A percentile compares a stretch with the other conserved stretches of the same genome.
These are phyloP conservation scores for Gambusia affinis DNA, from an alignment of 2,113 vertebrate genomes.

Conservation along the genomic window DNA sequence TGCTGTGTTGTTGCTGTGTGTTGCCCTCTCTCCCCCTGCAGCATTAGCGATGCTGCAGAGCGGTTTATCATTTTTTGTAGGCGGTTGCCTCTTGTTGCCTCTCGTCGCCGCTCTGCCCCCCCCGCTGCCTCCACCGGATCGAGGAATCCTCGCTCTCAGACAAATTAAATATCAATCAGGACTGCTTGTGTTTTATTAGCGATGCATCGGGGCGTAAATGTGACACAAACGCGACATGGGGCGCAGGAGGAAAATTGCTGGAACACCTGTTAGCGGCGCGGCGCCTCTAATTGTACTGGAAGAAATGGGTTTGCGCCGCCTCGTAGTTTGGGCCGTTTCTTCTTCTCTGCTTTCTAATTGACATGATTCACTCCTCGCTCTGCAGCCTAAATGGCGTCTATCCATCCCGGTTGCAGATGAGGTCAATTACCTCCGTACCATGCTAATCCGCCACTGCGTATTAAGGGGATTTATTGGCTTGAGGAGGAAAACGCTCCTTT, in stretches of 20 bases:
- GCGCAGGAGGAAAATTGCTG: constrained; percentile 30
- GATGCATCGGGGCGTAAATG: constrained; percentile 49
- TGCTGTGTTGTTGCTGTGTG: constrained; percentile 52
- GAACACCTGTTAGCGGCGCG: constrained; percentile 65
- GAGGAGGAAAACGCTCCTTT: constrained; percentile 48
- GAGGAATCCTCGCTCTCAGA: constrained; percentile 57
- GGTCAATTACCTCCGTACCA: constrained; percentile 58
- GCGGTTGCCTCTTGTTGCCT: not conserved
- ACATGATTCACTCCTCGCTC: constrained; percentile 65
- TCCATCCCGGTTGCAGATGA: constrained; percentile 58
- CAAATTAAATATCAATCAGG: constrained; percentile 74
- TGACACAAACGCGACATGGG: constrained; percentile 44
- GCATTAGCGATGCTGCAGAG: constrained; percentile 59
- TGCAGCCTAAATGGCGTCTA: constrained; percentile 53
- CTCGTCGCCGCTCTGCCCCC: not conserved
- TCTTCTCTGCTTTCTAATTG: constrained; percentile 64
- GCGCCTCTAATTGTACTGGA: constrained; percentile 46
- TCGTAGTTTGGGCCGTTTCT: constrained; percentile 35
- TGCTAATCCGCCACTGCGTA: constrained; percentile 53
- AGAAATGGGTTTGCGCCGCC: constrained; percentile 1
- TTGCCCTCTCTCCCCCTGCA: constrained; percentile 54
- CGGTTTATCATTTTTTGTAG: constrained; percentile 74
- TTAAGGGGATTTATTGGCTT: constrained; percentile 60
- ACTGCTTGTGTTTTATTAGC: constrained; percentile 64
- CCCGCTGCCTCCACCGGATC: constrained; percentile 58